Percentiles rank a stretch among this genome's conserved stretches.
These are phyloP conservation scores for Molanna angustata DNA, from an alignment of 2,888 invertebrate species.

Conservation along the genomic window DNA sequence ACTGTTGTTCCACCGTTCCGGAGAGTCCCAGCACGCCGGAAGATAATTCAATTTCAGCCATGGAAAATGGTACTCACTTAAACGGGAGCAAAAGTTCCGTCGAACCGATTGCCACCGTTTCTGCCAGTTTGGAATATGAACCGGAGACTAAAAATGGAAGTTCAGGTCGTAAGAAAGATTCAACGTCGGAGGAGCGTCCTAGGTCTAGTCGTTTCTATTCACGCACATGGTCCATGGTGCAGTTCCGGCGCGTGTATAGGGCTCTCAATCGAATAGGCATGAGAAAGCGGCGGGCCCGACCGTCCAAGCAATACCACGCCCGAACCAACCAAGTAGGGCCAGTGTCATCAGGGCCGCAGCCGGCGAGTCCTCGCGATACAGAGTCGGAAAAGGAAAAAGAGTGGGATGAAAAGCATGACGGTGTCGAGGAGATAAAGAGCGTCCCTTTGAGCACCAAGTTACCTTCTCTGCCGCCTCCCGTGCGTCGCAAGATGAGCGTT, in stretches of 20 bases:
- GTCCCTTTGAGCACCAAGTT: conserved; percentile 32
- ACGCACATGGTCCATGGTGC: conserved; percentile 41
- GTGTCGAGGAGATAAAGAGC: conserved; percentile 8
- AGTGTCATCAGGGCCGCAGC: conserved; percentile 28
- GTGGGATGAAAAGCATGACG: too few relatives aligned
- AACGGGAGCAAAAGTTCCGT: conserved; percentile 22
- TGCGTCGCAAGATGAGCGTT: conserved; percentile 48
- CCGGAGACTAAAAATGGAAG: conserved; percentile 21
- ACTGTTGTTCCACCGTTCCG: conserved; percentile 57
- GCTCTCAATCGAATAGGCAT: conserved; percentile 22
- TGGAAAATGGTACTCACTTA: conserved; percentile 21
- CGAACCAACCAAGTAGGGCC: conserved; percentile 45
- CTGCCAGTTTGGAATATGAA: conserved; percentile 24
- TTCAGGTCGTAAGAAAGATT: conserved; percentile 32
- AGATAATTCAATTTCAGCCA: conserved; percentile 42
- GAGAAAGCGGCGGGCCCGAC: conserved; percentile 23
- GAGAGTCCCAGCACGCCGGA: conserved; percentile 58
- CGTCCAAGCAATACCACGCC: conserved; percentile 26
- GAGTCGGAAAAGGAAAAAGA: not conserved
- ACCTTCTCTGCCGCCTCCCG: conserved; percentile 49
- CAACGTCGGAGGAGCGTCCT: conserved; percentile 33
- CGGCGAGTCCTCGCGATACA: conserved; percentile 3
- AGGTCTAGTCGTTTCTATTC: conserved; percentile 16
- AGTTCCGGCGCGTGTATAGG: conserved; percentile 37
- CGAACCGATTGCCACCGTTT: conserved; percentile 32